Evolutionary conservation across 2,888 invertebrate genomes (phyloP).

Genomic region (Lypha dubia): DNA sequence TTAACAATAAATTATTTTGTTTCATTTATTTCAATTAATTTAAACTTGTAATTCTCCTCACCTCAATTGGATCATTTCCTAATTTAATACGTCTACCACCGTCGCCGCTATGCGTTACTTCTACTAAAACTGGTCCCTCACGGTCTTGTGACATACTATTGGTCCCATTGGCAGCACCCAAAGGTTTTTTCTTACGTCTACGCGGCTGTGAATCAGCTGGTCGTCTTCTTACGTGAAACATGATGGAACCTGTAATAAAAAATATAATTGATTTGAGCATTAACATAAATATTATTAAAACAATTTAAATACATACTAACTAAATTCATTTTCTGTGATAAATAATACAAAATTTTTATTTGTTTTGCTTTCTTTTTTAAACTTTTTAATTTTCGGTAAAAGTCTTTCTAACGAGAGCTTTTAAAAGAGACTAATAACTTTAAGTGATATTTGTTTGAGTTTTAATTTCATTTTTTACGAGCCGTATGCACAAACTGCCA

Average conservation of each 20-base stretch:
- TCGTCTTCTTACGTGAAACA: constrained; percentile 97
- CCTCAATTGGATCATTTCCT: constrained; percentile 87
- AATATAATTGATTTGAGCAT: constrained; percentile 22
- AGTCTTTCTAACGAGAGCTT: constrained; percentile 64
- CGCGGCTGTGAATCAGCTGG: constrained; percentile 95
- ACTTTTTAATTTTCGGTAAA: constrained; percentile 9
- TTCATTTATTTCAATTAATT: background rate
- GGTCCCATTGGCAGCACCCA: constrained; percentile 84
- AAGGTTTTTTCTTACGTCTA: constrained; percentile 92
- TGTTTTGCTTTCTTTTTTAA: background rate
- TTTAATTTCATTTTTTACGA: constrained; percentile 27
- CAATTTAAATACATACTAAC: constrained; percentile 54
- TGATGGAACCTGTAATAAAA: constrained; percentile 90
- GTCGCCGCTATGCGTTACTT: constrained; percentile 85
- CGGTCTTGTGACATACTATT: constrained; percentile 85
- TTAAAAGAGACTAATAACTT: constrained; percentile 66
- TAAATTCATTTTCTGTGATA: constrained; percentile 54
- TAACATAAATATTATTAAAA: constrained; percentile 28
- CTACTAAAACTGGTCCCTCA: constrained; percentile 88
- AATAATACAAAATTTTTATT: background rate
- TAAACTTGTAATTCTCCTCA: constrained; percentile 76
- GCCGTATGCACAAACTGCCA: constrained; percentile 32
- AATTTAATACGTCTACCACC: constrained; percentile 87
- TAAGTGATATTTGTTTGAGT: constrained; percentile 51
- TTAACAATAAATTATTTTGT: too few species aligned